Percentiles rank a stretch among this genome's conserved stretches.
Evolutionary conservation across 2,888 invertebrate genomes (phyloP).

Genomic region (Andrena flavipes): DNA sequence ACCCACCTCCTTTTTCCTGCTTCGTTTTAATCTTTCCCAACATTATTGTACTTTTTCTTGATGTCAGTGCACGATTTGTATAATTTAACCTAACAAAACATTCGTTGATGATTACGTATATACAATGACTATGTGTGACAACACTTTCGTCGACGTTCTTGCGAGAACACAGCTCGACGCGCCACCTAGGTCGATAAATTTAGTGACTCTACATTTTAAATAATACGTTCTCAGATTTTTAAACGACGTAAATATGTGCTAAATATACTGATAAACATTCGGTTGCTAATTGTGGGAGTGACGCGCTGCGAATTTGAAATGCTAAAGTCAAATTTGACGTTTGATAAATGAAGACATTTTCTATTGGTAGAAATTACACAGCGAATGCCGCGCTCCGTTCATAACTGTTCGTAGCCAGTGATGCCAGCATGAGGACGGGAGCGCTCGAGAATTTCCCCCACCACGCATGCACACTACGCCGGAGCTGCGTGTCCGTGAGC

Average conservation of each 20-base stretch:
- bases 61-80: constrained; percentile 26
- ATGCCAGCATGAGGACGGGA: no score
- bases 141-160: constrained; percentile 31
- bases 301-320: no score
- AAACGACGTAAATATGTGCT: not conserved
- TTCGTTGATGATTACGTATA: constrained; percentile 35
- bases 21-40: constrained; percentile 83
- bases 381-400: not conserved
- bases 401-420: no score
- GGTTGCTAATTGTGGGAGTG: not conserved
- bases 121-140: constrained; percentile 12
- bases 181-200: constrained; percentile 25
- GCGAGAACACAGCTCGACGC: constrained; percentile 13
- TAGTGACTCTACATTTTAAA: not conserved
- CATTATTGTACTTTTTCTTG: constrained; percentile 72
- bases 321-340: not conserved
- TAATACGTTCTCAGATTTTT: not conserved
- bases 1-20: constrained; percentile 85
- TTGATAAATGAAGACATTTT: not conserved
- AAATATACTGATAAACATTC: not conserved
- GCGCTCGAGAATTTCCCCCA: no score
- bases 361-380: not conserved
- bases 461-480: no score
- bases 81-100: constrained; percentile 61
- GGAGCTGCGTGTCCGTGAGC: no score